Percentiles rank a stretch among this genome's conserved stretches.
Conservation (phyloP, 2,797 vertebrate species). For the Sus cebifrons region DNA sequence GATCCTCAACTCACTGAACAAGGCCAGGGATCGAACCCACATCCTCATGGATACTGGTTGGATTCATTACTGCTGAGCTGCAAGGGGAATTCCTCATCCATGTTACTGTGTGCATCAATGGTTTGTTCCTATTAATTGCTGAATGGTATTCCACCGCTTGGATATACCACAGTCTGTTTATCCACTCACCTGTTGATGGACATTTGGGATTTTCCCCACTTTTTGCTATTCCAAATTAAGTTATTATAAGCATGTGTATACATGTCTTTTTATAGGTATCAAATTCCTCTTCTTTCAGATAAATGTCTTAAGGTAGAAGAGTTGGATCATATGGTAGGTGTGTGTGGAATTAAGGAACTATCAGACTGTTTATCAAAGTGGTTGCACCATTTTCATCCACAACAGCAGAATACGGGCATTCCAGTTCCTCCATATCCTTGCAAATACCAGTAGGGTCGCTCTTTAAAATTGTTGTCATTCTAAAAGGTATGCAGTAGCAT, state of each 20-base stretch:
- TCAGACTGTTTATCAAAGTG: neutral
- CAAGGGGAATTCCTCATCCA: neutral
- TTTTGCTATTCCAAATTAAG: neutral
- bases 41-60: too few species aligned
- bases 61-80: too few species aligned
- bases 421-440: neutral
- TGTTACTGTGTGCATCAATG: neutral
- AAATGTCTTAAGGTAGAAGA: neutral
- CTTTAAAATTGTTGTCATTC: neutral
- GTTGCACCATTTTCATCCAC: neutral
- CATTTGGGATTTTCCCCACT: neutral
- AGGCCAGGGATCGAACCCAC: too few species aligned
- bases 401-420: neutral
- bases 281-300: neutral
- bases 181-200: neutral
- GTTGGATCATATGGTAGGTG: neutral
- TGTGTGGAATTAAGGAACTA: neutral
- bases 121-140: neutral
- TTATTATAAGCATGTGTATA: neutral
- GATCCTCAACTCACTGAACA: too few species aligned
- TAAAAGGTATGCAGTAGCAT: neutral
- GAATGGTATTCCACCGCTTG: neutral
- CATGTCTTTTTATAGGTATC: neutral
- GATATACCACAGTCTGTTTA: neutral
- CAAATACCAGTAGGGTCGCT: neutral